Conservation (phyloP, 1,140 invertebrate species). For the Maconellicoccus hirsutus region DNA sequence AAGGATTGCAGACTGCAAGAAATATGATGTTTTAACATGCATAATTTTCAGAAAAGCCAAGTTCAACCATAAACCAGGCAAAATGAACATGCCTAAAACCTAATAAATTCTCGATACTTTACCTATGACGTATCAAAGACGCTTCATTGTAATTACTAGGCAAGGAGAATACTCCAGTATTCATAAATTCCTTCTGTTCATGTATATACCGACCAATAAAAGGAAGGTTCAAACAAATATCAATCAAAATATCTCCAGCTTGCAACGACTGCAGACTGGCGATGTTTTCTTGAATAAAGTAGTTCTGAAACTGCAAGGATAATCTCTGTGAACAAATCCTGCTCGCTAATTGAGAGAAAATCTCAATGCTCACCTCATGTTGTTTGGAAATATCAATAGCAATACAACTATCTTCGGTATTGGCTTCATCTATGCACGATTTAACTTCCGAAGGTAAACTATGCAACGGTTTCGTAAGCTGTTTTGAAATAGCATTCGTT, state of each 20-base stretch:
- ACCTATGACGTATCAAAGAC: background rate
- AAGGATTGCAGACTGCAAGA: slow-evolving; percentile 54
- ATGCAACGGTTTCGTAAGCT: slow-evolving; percentile 6
- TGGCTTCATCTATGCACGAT: background rate
- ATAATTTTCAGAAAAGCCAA: background rate
- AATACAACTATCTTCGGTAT: slow-evolving; percentile 5
- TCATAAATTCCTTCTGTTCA: slow-evolving; percentile 34
- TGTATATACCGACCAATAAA: slow-evolving; percentile 61
- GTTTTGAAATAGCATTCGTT: background rate
- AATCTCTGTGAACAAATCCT: background rate
- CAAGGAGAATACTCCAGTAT: background rate
- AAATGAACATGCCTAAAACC: background rate
- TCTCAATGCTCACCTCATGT: background rate
- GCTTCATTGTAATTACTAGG: background rate
- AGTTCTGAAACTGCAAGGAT: slow-evolving; percentile 31
- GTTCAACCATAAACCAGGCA: background rate
- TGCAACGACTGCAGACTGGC: slow-evolving; percentile 51
- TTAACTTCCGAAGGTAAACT: background rate
- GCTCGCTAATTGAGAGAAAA: background rate
- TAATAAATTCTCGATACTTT: background rate
- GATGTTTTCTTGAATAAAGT: slow-evolving; percentile 41
- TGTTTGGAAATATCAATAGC: slow-evolving; percentile 2
- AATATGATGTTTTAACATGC: slow-evolving; percentile 24
- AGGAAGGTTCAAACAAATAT: slow-evolving; percentile 61
- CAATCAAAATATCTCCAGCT: slow-evolving; percentile 65